Conservation (phyloP, 2,797 vertebrate genomes). For the Rhincodon typus region DNA sequence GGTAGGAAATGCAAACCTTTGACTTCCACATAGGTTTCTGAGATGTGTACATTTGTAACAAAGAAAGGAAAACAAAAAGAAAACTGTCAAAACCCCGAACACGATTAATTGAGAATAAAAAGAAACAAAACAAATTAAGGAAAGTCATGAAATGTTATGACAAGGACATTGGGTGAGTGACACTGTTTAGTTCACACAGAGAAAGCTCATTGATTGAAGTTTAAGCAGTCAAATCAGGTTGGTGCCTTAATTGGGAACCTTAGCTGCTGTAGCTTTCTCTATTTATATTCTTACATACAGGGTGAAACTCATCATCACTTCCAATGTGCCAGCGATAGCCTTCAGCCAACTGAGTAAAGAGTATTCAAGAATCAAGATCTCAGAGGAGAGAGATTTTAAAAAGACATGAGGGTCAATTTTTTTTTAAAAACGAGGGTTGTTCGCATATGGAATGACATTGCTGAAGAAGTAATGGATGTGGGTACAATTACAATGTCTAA, state of each 20-base stretch:
- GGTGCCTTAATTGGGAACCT: neutral
- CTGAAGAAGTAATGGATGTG: too few relatives aligned
- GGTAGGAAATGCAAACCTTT: neutral
- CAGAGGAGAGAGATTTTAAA: too few relatives aligned
- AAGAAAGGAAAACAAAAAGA: neutral
- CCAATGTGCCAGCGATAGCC: neutral
- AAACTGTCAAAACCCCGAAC: neutral
- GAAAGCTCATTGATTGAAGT: conserved; percentile 12
- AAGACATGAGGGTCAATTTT: too few relatives aligned
- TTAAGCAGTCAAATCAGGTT: neutral
- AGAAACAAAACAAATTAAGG: neutral
- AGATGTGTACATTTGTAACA: neutral
- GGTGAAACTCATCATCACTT: neutral
- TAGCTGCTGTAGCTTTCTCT: neutral
- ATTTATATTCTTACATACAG: neutral
- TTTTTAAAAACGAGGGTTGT: too few relatives aligned
- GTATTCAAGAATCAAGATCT: neutral
- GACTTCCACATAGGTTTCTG: neutral
- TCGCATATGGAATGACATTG: too few relatives aligned
- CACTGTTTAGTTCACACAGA: neutral
- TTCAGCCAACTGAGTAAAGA: too few relatives aligned
- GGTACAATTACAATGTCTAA: too few relatives aligned
- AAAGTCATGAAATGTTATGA: neutral
- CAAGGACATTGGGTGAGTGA: neutral
- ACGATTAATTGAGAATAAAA: neutral